Conservation (phyloP, 2,797 vertebrate species). For the Bryconaethiops microstoma region DNA sequence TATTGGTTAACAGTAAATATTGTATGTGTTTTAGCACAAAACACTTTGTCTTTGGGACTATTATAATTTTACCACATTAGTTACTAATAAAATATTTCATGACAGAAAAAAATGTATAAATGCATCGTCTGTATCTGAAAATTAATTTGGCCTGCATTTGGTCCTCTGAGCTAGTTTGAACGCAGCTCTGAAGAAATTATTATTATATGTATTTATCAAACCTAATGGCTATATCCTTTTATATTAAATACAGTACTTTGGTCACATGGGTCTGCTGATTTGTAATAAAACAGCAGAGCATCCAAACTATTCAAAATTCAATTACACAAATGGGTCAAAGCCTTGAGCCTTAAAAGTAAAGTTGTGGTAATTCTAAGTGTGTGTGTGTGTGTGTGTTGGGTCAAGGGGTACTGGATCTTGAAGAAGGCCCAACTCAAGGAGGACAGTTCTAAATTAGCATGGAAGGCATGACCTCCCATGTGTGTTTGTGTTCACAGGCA, state of each 20-base stretch:
- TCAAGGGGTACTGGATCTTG: slow-evolving; percentile 21
- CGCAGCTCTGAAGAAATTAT: not conserved
- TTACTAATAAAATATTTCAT: slow-evolving; percentile 23
- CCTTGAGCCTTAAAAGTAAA: not conserved
- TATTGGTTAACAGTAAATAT: not conserved
- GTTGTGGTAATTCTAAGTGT: not conserved
- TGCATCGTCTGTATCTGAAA: not conserved
- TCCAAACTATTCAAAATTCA: not conserved
- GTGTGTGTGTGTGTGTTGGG: slow-evolving; percentile 2
- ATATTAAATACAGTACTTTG: not conserved
- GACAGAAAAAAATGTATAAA: not conserved
- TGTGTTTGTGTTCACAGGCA: slow-evolving; percentile 44
- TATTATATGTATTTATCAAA: not conserved
- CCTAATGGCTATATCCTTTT: not conserved
- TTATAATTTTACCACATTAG: slow-evolving; percentile 8
- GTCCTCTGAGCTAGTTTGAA: not conserved
- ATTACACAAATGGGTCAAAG: not conserved
- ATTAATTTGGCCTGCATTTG: not conserved
- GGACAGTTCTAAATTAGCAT: slow-evolving; percentile 57
- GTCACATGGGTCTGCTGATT: not conserved
- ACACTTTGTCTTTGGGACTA: not conserved
- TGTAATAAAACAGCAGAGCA: not conserved
- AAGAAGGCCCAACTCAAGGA: slow-evolving; percentile 26
- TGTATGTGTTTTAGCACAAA: not conserved
- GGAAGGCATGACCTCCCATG: slow-evolving; percentile 48